phyloP scores from a whole-genome alignment of 2,797 vertebrate species.

The Sebastes oblongus region DNA sequence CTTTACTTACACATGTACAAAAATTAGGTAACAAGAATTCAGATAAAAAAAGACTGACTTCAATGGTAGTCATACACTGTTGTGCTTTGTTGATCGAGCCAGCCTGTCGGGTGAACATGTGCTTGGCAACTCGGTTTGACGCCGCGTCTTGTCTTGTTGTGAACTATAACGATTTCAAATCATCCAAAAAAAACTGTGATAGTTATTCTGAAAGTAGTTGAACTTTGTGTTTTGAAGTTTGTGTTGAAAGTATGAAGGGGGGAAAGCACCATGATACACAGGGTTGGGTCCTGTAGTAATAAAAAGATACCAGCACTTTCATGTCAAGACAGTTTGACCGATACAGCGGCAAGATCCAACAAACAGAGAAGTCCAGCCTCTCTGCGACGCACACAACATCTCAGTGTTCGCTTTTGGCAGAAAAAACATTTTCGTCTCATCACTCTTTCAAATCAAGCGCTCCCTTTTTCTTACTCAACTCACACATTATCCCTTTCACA shows the following conservation, averaged over 20 bases:
- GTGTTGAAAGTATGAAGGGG: slow-evolving; percentile 17
- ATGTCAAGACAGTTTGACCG: slow-evolving; percentile 53
- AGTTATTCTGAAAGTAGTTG: slow-evolving; percentile 3
- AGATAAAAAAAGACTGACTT: slow-evolving; percentile 58
- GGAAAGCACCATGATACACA: slow-evolving; percentile 33
- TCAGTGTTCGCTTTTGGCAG: slow-evolving; percentile 76
- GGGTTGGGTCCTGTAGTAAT: slow-evolving; percentile 9
- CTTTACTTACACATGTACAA: slow-evolving; percentile 85
- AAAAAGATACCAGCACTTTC: slow-evolving; percentile 40
- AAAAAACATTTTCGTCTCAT: slow-evolving; percentile 60
- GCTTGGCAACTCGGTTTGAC: slow-evolving; percentile 66
- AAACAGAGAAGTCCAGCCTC: slow-evolving; percentile 70
- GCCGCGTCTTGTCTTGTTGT: slow-evolving; percentile 56
- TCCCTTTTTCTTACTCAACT: slow-evolving; percentile 12
- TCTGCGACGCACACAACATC: slow-evolving; percentile 51
- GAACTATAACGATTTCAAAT: slow-evolving; percentile 1
- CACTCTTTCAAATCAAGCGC: slow-evolving; percentile 35
- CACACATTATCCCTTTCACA: slow-evolving; percentile 53
- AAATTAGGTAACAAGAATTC: slow-evolving; percentile 72
- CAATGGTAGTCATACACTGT: slow-evolving; percentile 67
- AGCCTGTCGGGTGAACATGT: slow-evolving; percentile 59
- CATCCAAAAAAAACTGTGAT: slow-evolving; percentile 10
- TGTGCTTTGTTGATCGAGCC: slow-evolving; percentile 67
- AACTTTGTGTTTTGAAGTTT: neutral
- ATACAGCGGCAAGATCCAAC: slow-evolving; percentile 49